Evolutionary conservation across 2,797 vertebrate species (phyloP).

Genomic region (Chaetophractus vellerosus): DNA sequence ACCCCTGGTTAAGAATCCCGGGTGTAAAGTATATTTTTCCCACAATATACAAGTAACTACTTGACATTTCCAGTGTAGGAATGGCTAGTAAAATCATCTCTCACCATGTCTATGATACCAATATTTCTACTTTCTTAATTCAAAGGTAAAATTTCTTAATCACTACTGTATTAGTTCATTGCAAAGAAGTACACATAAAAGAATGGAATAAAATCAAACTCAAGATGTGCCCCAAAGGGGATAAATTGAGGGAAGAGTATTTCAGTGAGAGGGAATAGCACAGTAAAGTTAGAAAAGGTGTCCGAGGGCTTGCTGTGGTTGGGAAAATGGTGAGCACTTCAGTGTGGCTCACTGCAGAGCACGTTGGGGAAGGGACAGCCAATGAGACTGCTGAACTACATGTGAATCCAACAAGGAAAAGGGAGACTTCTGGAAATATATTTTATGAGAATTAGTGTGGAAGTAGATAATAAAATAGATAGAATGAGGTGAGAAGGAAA

Average conservation of each 20-base stretch:
- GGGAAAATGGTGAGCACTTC: neutral
- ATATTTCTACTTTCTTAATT: conserved; percentile 48
- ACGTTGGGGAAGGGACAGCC: neutral
- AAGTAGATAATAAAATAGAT: neutral
- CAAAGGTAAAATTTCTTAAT: neutral
- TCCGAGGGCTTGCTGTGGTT: neutral
- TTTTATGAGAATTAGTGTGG: neutral
- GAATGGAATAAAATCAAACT: neutral
- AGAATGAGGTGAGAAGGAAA: neutral
- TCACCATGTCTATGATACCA: neutral
- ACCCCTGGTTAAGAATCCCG: too few species aligned
- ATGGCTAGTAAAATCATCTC: neutral
- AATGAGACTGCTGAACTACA: neutral
- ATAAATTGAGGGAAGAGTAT: neutral
- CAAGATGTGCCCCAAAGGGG: neutral
- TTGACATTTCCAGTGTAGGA: neutral
- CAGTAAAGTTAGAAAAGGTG: neutral
- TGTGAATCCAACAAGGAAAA: neutral
- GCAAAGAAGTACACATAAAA: neutral
- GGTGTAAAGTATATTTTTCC: neutral
- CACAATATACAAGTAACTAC: neutral
- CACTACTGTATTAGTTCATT: neutral
- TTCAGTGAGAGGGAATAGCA: neutral
- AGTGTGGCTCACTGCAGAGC: fast-evolving
- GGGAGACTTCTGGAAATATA: fast-evolving